These are phyloP conservation scores for Alauda arvensis DNA, from an alignment of 2,797 vertebrate species.

Conservation along the genomic window DNA sequence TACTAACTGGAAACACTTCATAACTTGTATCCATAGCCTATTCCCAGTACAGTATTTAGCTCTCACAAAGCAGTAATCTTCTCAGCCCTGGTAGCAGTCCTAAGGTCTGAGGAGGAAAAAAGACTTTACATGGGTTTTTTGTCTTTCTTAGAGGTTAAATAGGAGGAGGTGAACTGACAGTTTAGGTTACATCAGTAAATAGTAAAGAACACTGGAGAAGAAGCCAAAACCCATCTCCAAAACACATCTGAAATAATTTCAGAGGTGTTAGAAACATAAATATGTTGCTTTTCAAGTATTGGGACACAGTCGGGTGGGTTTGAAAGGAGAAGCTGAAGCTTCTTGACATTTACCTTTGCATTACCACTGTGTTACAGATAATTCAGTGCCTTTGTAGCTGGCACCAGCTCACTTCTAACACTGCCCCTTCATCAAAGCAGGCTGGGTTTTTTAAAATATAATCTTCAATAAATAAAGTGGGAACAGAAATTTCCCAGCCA, in stretches of 20 bases:
- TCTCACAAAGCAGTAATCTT: conserved; percentile 3
- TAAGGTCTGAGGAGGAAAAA: neutral
- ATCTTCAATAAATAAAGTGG: neutral
- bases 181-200: neutral
- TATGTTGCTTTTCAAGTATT: neutral
- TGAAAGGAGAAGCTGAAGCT: neutral
- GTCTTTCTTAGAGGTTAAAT: neutral
- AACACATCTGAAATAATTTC: neutral
- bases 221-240: neutral
- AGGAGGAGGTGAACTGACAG: neutral
- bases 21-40: neutral
- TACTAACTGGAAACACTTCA: conserved; percentile 32
- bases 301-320: neutral
- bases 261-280: neutral
- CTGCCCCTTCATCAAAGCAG: neutral
- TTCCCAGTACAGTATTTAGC: conserved; percentile 5
- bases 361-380: neutral
- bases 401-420: neutral
- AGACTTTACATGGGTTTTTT: neutral
- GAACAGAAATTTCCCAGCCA: neutral
- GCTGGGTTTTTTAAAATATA: neutral
- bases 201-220: neutral
- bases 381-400: neutral
- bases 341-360: neutral
- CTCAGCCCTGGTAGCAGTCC: neutral